A percentile compares a stretch with the other conserved stretches of the same genome.
Evolutionary conservation across 1,140 invertebrate species (phyloP).

Genomic region (Delia radicum): DNA sequence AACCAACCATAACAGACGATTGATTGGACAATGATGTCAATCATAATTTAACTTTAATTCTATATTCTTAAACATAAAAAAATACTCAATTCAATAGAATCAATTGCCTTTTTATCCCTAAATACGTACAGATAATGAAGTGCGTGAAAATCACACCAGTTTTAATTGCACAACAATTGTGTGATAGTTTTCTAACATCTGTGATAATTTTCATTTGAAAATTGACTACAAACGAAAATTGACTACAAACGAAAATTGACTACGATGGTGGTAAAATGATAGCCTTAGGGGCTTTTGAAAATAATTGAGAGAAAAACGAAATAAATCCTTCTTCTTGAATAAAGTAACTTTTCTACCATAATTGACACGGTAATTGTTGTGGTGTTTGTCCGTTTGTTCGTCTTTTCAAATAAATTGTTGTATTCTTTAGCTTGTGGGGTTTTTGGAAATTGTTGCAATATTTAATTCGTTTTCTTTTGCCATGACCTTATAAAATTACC

Average conservation of each 20-base stretch:
- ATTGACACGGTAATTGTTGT: neutral
- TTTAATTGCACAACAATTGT: constrained; percentile 12
- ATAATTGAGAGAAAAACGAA: too few species aligned
- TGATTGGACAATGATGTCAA: constrained; percentile 24
- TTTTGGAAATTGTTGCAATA: neutral
- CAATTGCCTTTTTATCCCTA: neutral
- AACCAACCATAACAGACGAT: constrained; percentile 20
- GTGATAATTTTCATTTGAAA: neutral
- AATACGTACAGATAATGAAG: neutral
- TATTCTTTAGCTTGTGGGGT: neutral
- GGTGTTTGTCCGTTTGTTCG: too few species aligned
- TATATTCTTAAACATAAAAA: neutral
- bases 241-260: neutral
- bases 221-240: neutral
- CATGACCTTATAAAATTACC: neutral
- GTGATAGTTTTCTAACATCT: neutral
- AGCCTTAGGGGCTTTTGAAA: neutral
- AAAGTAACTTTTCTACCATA: neutral
- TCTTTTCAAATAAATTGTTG: neutral
- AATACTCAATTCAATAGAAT: neutral
- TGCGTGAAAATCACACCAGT: constrained; percentile 5
- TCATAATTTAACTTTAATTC: constrained; percentile 3
- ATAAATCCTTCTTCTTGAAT: too few species aligned
- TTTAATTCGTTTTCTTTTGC: neutral
- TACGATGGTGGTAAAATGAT: neutral